Percentiles rank a stretch among this genome's conserved stretches.
Conservation (phyloP, 2,888 invertebrate genomes). For the Gnatocerus cornutus region DNA sequence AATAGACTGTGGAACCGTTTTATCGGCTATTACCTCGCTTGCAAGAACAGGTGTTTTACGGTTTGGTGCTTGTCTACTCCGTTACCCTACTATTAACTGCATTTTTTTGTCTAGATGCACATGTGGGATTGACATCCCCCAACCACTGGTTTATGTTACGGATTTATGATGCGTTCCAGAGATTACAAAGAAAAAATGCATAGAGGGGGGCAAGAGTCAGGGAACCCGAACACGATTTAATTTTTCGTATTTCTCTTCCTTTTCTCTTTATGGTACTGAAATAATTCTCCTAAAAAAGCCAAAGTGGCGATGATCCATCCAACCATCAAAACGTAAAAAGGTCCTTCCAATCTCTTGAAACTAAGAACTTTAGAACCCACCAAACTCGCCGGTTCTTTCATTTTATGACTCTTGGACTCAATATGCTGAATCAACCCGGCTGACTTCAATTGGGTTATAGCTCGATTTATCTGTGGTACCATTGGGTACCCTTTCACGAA, state of each 20-base stretch:
- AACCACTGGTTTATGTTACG: constrained; percentile 5
- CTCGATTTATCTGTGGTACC: constrained; percentile 30
- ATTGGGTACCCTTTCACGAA: constrained; percentile 43
- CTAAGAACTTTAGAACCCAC: constrained; percentile 18
- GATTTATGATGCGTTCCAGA: constrained; percentile 11
- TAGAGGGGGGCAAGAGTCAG: neutral
- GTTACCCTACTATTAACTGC: constrained; percentile 25
- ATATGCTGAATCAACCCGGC: constrained; percentile 31
- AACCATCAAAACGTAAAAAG: constrained; percentile 25
- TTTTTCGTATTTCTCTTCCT: no score
- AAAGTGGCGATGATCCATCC: constrained; percentile 10
- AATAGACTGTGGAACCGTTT: constrained; percentile 27
- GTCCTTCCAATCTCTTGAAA: constrained; percentile 23
- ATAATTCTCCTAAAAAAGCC: constrained; percentile 9
- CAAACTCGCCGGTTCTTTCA: neutral
- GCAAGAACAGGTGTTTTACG: constrained; percentile 39
- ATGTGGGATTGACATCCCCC: constrained; percentile 20
- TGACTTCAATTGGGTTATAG: constrained; percentile 29
- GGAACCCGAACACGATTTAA: no score
- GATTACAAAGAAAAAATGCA: neutral
- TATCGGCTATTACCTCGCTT: constrained; percentile 28
- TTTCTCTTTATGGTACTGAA: neutral
- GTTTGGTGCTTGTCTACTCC: constrained; percentile 24
- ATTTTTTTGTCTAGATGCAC: constrained; percentile 24
- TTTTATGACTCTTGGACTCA: neutral